phyloP scores from a whole-genome alignment of 2,888 invertebrate genomes.

The Entomobrya multifasciata region DNA sequence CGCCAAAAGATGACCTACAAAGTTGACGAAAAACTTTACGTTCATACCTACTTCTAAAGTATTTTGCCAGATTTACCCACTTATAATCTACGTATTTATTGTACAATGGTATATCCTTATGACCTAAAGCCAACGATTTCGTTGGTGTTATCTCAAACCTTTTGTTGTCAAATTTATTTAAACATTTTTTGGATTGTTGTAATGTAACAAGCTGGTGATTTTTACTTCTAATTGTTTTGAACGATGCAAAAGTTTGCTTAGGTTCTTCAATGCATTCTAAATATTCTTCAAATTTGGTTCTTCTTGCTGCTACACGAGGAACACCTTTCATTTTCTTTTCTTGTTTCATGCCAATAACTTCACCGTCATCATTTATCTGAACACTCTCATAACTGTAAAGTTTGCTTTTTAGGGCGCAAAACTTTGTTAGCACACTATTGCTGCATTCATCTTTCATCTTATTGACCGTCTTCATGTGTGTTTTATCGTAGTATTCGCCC shows the following conservation, averaged over 20 bases:
- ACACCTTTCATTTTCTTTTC: constrained; percentile 63
- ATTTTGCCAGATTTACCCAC: neutral
- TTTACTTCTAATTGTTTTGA: constrained; percentile 41
- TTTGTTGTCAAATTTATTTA: constrained; percentile 65
- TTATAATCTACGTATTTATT: neutral
- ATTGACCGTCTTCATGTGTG: constrained; percentile 28
- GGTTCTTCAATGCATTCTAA: neutral
- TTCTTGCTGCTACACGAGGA: neutral
- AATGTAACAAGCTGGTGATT: constrained; percentile 28
- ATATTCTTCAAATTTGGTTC: constrained; percentile 22
- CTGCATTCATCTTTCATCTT: constrained; percentile 57
- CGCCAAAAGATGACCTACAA: neutral
- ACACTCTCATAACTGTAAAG: constrained; percentile 26
- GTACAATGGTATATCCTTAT: constrained; percentile 47
- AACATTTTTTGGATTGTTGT: constrained; percentile 11
- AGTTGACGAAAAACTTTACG: neutral
- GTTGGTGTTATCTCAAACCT: neutral
- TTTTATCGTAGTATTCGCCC: constrained; percentile 37
- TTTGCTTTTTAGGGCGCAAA: constrained; percentile 37
- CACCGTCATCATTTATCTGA: neutral
- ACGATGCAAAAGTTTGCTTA: neutral
- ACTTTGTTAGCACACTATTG: neutral
- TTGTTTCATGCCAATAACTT: neutral
- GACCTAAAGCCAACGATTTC: constrained; percentile 49
- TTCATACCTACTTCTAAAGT: neutral